Evolutionary conservation across 1,140 invertebrate species (phyloP).

Genomic region (Ceratosolen fusciceps): DNA sequence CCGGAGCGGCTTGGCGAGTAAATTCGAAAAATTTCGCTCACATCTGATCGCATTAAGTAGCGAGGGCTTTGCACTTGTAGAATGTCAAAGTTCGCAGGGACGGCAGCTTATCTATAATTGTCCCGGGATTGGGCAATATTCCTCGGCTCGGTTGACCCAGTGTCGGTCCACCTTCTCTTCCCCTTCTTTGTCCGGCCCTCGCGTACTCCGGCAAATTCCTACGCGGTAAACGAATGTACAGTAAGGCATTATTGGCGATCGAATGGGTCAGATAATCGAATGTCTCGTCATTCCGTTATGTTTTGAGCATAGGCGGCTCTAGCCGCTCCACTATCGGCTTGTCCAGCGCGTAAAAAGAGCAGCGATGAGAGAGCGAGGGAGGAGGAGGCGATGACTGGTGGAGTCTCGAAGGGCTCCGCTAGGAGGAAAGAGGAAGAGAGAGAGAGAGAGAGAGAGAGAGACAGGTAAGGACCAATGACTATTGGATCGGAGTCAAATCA

Average conservation of each 20-base stretch:
- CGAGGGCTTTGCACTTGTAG: too few species aligned
- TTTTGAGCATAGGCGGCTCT: slow-evolving; percentile 19
- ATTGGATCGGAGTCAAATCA: slow-evolving; percentile 50
- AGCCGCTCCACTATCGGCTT: background rate
- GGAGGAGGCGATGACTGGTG: background rate
- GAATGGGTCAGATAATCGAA: slow-evolving; percentile 25
- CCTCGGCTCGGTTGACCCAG: slow-evolving; percentile 1
- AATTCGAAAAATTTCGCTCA: too few species aligned
- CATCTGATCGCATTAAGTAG: too few species aligned
- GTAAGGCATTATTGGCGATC: background rate
- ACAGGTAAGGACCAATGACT: slow-evolving; percentile 49
- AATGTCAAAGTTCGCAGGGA: too few species aligned
- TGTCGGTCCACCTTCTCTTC: too few species aligned
- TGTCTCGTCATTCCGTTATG: slow-evolving; percentile 42
- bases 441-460: background rate
- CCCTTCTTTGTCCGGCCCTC: too few species aligned
- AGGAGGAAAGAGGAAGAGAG: background rate
- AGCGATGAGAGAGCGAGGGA: background rate
- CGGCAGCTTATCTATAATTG: too few species aligned
- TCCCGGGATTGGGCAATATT: too few species aligned
- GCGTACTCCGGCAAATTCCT: background rate
- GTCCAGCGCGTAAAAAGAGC: background rate
- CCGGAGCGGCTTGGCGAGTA: too few species aligned
- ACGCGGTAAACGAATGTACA: background rate
- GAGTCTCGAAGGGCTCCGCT: too few species aligned